Evolutionary conservation across 1,140 invertebrate genomes (phyloP), one percentile per base, ranked within the genome.

Genomic region (Triops longicaudatus): DNA sequence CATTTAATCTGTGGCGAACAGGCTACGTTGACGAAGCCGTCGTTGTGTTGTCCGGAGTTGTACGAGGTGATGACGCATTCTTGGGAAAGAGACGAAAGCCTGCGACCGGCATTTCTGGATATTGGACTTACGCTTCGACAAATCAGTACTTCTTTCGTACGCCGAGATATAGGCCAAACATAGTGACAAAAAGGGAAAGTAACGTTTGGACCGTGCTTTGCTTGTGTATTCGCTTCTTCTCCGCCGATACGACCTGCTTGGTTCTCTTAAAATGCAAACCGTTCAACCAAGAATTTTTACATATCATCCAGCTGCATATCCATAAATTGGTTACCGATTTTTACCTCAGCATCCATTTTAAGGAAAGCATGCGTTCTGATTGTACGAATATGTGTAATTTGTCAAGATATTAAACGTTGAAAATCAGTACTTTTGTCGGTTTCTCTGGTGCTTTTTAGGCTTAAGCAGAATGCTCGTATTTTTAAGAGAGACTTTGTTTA

Each of bases 361-460:
- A 22, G 50, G 50, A 63, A 63, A 63, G 10, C 22, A 63, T 63
- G 50, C 14, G 50, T 63, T 63, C 17, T n/a, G n/a, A 22, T 6
- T 63, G 50, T 63, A 63, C 50, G 50, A 63, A 17, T 63, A 63
- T 63, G 50, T 63, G 50, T 22, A 63, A 63, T 63, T 17, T 63
- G 17, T 12, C 50, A 63, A 22, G n/a, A 63, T 11, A 63, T 63
- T 63, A 63, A 63, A 63, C 14, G 17, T 63, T 63, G 50, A 63
- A 63, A 37, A 37, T 37, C 31, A 37, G 7, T 37, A 37, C n/a
- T n/a, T n/a, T n/a, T n/a, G n/a, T n/a, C n/a, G n/a, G n/a, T n/a
- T n/a, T n/a, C n/a, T n/a, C n/a, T n/a, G n/a, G n/a, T n/a, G n/a
- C n/a, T n/a, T n/a, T n/a, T n/a, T n/a, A n/a, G n/a, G n/a, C n/a